A percentile compares a stretch with the other conserved stretches of the same genome.
Conservation (phyloP, 2,888 invertebrate species). For the Callinectes sapidus region DNA sequence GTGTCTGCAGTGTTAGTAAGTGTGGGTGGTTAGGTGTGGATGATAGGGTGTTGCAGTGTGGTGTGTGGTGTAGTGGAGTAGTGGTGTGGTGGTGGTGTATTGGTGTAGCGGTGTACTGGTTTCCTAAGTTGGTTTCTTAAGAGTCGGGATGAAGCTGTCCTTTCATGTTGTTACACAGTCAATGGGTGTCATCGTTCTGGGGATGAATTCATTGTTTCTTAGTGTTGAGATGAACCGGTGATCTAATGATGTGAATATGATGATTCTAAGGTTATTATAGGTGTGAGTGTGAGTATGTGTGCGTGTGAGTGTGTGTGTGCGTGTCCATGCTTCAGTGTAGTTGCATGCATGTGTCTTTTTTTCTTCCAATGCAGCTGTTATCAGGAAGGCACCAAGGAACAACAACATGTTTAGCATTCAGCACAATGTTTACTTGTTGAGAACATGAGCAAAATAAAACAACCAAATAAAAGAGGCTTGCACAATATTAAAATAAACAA, state of each 20-base stretch:
- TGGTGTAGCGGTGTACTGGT: too few relatives aligned
- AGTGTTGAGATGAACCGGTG: too few relatives aligned
- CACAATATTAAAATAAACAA: not conserved
- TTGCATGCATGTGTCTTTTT: not conserved
- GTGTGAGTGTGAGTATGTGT: not conserved
- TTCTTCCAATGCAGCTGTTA: too few relatives aligned
- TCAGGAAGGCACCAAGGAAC: not conserved
- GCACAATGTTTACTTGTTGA: not conserved
- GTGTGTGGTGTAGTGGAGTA: too few relatives aligned
- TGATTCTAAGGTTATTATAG: too few relatives aligned
- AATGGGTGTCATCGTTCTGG: too few relatives aligned
- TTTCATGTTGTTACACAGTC: too few relatives aligned
- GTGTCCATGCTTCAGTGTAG: not conserved
- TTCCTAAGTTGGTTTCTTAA: too few relatives aligned
- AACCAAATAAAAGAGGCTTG: constrained; percentile 25
- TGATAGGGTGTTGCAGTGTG: not conserved
- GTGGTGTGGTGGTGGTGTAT: not conserved
- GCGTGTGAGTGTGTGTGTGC: not conserved
- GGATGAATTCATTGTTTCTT: too few relatives aligned
- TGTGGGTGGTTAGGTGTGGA: not conserved
- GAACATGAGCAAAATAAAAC: constrained; percentile 3
- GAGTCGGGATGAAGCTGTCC: too few relatives aligned
- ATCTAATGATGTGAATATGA: too few relatives aligned
- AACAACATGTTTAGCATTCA: not conserved
- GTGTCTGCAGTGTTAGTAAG: too few relatives aligned